phyloP scores from a whole-genome alignment of 2,797 vertebrate species.

The Anniella stebbinsi region DNA sequence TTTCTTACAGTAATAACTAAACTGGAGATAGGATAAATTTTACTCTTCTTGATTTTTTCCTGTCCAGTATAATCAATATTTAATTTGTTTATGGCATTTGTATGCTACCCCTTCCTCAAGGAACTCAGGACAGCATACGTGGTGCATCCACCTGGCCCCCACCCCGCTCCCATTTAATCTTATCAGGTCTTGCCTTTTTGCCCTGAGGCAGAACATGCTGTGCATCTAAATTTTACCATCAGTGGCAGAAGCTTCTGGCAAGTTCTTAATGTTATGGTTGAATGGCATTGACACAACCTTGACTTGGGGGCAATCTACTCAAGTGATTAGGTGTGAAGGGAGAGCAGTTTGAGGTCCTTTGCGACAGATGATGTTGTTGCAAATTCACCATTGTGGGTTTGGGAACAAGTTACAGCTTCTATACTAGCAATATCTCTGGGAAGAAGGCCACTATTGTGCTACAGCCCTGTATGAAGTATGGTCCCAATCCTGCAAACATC shows the following conservation, averaged over 20 bases:
- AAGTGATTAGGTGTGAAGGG: too few species aligned
- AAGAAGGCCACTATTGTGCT: too few species aligned
- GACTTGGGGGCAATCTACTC: not conserved
- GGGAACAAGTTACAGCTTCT: too few species aligned
- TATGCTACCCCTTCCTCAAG: too few species aligned
- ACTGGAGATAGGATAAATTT: not conserved
- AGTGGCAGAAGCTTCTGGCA: not conserved
- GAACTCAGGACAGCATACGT: too few species aligned
- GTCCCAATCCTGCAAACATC: too few species aligned
- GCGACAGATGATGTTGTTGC: too few species aligned
- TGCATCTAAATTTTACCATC: not conserved
- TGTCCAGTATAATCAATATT: not conserved
- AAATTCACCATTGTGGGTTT: too few species aligned
- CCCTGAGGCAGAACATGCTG: not conserved
- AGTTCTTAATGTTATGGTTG: too few species aligned
- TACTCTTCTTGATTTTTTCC: not conserved
- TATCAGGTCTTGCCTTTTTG: not conserved
- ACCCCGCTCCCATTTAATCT: not conserved
- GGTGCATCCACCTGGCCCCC: not conserved
- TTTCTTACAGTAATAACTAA: not conserved
- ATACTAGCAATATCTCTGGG: too few species aligned
- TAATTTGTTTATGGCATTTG: not conserved
- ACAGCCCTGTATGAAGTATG: too few species aligned
- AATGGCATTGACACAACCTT: not conserved
- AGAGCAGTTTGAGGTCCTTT: not conserved